Conservation (phyloP, 2,888 invertebrate species). For the Chloroclysta siterata region DNA sequence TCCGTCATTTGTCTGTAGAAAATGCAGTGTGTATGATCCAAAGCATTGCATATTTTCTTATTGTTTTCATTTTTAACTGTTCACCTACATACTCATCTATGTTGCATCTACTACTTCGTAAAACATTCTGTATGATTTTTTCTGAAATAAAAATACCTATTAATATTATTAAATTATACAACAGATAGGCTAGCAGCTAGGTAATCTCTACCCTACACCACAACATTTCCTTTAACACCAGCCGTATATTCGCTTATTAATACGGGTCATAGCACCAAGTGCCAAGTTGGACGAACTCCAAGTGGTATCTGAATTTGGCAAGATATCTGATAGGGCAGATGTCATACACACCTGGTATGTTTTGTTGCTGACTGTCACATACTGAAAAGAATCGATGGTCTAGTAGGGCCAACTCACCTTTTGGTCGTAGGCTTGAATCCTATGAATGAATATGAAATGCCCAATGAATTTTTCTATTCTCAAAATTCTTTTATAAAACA, state of each 20-base stretch:
- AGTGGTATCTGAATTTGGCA: slow-evolving; percentile 78
- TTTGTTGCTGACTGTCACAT: slow-evolving; percentile 6
- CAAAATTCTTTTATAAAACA: no score
- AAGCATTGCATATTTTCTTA: no score
- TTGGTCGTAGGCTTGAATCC: not conserved
- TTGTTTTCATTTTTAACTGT: no score
- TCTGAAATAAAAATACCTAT: no score
- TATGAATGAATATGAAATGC: no score
- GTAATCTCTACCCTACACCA: slow-evolving; percentile 8
- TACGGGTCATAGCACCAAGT: slow-evolving; percentile 65
- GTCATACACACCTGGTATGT: slow-evolving; percentile 60
- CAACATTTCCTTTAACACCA: slow-evolving; percentile 28
- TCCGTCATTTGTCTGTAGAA: no score
- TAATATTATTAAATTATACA: no score
- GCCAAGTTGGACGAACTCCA: slow-evolving; percentile 79
- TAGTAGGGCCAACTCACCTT: no score
- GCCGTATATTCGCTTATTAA: slow-evolving; percentile 64
- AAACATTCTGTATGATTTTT: no score
- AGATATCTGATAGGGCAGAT: slow-evolving; percentile 71
- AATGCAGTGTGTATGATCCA: no score
- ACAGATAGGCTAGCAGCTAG: not conserved
- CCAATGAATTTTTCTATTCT: not conserved
- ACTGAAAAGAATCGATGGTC: not conserved
- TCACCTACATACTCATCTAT: no score
- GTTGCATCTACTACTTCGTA: no score